These are phyloP conservation scores for Leptopilina clavipes DNA, from an alignment of 1,140 invertebrate genomes.

Conservation along the genomic window DNA sequence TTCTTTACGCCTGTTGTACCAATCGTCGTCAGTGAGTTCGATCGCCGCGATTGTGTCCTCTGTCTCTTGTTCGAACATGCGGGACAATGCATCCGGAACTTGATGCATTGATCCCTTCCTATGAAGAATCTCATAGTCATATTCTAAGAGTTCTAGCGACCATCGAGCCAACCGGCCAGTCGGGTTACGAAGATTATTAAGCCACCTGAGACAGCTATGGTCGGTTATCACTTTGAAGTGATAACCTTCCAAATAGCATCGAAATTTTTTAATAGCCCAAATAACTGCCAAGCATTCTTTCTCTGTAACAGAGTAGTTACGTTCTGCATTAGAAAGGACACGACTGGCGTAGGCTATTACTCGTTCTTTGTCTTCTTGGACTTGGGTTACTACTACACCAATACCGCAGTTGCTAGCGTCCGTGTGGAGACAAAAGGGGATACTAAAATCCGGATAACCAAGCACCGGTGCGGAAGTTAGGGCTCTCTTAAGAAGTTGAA, in stretches of 20 bases:
- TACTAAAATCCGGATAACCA: not conserved
- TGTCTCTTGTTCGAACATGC: not conserved
- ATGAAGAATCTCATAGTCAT: conserved; percentile 55
- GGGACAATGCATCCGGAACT: not conserved
- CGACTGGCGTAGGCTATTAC: no score
- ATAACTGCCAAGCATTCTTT: conserved; percentile 2
- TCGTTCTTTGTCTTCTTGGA: no score
- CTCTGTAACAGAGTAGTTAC: conserved; percentile 28
- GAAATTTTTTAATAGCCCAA: no score
- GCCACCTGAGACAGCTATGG: no score
- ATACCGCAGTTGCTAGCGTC: no score
- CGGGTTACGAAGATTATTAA: not conserved
- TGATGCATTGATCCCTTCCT: conserved; percentile 9
- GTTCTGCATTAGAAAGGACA: not conserved
- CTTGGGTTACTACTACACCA: no score
- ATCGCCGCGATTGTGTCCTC: no score
- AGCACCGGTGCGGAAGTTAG: no score
- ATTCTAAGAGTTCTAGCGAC: conserved; percentile 59
- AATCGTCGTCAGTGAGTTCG: not conserved
- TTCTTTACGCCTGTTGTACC: not conserved
- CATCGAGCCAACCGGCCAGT: conserved; percentile 56
- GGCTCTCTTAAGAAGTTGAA: no score
- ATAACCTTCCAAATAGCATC: no score
- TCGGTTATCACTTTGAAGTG: no score
- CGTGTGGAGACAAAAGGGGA: not conserved